Evolutionary conservation across 2,797 vertebrate genomes (phyloP).

Genomic region (Malacoctenus gilli): DNA sequence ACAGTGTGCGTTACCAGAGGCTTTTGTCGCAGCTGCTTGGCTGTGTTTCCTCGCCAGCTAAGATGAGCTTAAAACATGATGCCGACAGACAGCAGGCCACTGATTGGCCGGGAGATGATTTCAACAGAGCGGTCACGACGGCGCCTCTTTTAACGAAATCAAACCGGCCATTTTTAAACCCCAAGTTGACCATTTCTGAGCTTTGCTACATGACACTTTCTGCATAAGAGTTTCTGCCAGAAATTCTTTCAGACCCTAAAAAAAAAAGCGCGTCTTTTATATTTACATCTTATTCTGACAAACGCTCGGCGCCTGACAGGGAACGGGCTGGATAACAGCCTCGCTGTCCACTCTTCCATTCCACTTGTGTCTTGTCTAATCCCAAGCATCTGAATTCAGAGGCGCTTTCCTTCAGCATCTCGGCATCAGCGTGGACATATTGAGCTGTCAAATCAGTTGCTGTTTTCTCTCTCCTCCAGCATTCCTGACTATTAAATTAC

Average conservation of each 20-base stretch:
- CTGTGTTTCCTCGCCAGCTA: too few relatives aligned
- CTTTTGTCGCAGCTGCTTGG: too few relatives aligned
- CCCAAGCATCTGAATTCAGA: slow-evolving; percentile 49
- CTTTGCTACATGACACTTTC: too few relatives aligned
- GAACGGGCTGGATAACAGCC: slow-evolving; percentile 55
- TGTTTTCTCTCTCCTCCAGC: slow-evolving; percentile 53
- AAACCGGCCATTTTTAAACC: too few relatives aligned
- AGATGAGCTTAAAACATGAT: too few relatives aligned
- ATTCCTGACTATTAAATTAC: slow-evolving; percentile 57
- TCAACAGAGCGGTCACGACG: too few relatives aligned
- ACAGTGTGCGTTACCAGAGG: too few relatives aligned
- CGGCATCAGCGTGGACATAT: slow-evolving; percentile 35
- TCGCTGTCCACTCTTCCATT: slow-evolving; percentile 54
- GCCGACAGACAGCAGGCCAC: too few relatives aligned
- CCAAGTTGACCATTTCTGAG: too few relatives aligned
- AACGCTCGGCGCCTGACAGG: slow-evolving; percentile 40
- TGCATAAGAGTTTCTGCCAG: slow-evolving; percentile 7
- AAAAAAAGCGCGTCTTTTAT: neutral
- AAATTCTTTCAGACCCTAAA: slow-evolving; percentile 10
- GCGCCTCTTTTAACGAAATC: too few relatives aligned
- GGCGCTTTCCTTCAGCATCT: slow-evolving; percentile 44
- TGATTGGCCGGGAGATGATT: too few relatives aligned
- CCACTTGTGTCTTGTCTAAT: slow-evolving; percentile 54
- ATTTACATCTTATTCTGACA: slow-evolving; percentile 55
- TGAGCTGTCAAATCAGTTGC: slow-evolving; percentile 61